Evolutionary conservation across 2,888 invertebrate genomes (phyloP).

Genomic region (Polydesmus complanatus): DNA sequence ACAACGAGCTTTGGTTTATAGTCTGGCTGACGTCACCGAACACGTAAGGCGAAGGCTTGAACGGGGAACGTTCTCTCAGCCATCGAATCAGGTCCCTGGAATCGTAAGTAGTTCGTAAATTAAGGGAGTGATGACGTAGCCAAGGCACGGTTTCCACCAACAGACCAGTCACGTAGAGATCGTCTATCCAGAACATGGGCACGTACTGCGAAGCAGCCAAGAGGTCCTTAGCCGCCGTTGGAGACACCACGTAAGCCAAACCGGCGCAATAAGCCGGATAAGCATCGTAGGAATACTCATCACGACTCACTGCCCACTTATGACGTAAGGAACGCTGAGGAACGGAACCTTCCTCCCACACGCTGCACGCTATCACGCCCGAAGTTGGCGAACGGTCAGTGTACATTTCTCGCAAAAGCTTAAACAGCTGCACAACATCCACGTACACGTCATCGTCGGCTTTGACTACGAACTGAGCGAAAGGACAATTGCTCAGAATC

Average conservation of each 20-base stretch:
- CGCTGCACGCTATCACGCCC: constrained; percentile 47
- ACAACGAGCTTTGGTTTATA: not conserved
- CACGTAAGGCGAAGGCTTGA: constrained; percentile 10
- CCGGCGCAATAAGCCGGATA: constrained; percentile 68
- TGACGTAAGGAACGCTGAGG: constrained; percentile 18
- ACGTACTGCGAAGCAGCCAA: constrained; percentile 38
- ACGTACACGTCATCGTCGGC: constrained; percentile 65
- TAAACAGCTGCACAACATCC: constrained; percentile 47
- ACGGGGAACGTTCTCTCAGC: not conserved
- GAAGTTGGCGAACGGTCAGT: constrained; percentile 25
- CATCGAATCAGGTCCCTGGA: constrained; percentile 2
- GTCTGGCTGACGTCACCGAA: constrained; percentile 12
- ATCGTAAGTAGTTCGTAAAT: constrained; percentile 15
- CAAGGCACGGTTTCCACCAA: constrained; percentile 31
- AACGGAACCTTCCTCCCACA: constrained; percentile 23
- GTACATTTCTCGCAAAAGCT: constrained; percentile 27
- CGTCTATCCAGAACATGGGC: constrained; percentile 70
- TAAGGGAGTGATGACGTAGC: constrained; percentile 15
- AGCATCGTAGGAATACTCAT: constrained; percentile 46
- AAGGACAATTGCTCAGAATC: constrained; percentile 52
- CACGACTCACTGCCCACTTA: constrained; percentile 60
- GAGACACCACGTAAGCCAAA: constrained; percentile 51
- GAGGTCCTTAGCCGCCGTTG: constrained; percentile 40
- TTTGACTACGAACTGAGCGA: constrained; percentile 53
- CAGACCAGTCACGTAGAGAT: constrained; percentile 61